phyloP scores from a whole-genome alignment of 2,797 vertebrate genomes.

The Sparidentex hasta region DNA sequence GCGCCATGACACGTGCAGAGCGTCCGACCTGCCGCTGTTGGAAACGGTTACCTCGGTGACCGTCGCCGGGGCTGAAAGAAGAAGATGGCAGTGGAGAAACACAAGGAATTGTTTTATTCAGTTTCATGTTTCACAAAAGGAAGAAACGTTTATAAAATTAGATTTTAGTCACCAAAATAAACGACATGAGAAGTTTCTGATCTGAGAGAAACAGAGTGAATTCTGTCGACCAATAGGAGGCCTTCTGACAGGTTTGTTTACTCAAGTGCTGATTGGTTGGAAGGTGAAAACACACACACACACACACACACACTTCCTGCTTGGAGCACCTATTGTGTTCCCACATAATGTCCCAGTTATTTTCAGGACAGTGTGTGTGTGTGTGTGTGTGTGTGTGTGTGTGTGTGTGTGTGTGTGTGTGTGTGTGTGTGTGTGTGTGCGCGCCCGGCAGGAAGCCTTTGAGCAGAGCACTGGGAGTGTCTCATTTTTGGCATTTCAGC shows the following conservation, averaged over 20 bases:
- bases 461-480: constrained; percentile 65
- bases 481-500: constrained; percentile 68
- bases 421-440: constrained; percentile 42
- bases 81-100: neutral
- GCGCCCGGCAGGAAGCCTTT: constrained; percentile 75
- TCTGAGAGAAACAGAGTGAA: too few relatives aligned
- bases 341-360: constrained; percentile 72
- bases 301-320: constrained; percentile 53
- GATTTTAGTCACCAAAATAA: too few relatives aligned
- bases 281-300: constrained; percentile 8
- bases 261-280: constrained; percentile 16
- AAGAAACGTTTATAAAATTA: too few relatives aligned
- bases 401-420: constrained; percentile 59
- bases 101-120: neutral
- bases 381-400: constrained; percentile 26
- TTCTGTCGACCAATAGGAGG: constrained; percentile 12
- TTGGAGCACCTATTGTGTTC: constrained; percentile 62
- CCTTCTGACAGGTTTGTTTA: constrained; percentile 27
- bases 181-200: too few relatives aligned
- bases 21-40: constrained; percentile 90
- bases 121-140: too few relatives aligned
- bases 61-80: constrained; percentile 88
- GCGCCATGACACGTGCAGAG: constrained; percentile 92
- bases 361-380: constrained; percentile 60
- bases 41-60: constrained; percentile 88